Evolutionary conservation across 2,888 invertebrate species (phyloP), one percentile per base, ranked within the genome.

Genomic region (Andrena hattorfiana): DNA sequence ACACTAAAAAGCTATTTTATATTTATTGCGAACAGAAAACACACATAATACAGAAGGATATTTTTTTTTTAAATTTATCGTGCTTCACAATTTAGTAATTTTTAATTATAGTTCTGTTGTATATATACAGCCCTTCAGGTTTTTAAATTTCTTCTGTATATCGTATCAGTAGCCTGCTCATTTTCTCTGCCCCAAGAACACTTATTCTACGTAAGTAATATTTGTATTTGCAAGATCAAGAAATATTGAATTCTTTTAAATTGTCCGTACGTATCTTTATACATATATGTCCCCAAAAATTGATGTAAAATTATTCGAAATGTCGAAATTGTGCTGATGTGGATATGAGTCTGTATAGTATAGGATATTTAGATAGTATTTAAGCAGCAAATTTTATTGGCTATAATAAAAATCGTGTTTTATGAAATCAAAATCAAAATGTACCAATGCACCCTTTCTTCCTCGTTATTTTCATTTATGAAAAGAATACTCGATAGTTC

Each of bases 401-500:
- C 16, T 16, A 32, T 13, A 63, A 42, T 35, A 10, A 54, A n/a
- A 51, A 13, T 63, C 54, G 49, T 32, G 73, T 59, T 68, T 35
- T 56, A 13, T 23, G n/a, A 26, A 70, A 60, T 70, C 60, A 4
- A 49, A 56, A 69, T 64, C 72, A 23, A 67, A 70, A 75, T 80
- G 64, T 83, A 81, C 77, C 85, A 85, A 83, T 87, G 83, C 84
- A 86, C 80, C 75, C 64, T 80, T 67, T 84, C 79, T 79, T 81
- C 73, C 75, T 83, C 68, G 26, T 69, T 64, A 68, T 64, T 64
- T 77, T 67, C 10, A 75, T 42, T 82, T 69, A 48, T 26, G 35
- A 54, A 20, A 26, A 10, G 56, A 63, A 32, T 51, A 60, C 20
- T 51, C 8, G 4, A n/a, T 10, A 20, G 59, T 28, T 69, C 20